A percentile compares a stretch with the other conserved stretches of the same genome.
These are phyloP conservation scores for Epistrophe eligans DNA, from an alignment of 2,888 invertebrate species.

Conservation along the genomic window DNA sequence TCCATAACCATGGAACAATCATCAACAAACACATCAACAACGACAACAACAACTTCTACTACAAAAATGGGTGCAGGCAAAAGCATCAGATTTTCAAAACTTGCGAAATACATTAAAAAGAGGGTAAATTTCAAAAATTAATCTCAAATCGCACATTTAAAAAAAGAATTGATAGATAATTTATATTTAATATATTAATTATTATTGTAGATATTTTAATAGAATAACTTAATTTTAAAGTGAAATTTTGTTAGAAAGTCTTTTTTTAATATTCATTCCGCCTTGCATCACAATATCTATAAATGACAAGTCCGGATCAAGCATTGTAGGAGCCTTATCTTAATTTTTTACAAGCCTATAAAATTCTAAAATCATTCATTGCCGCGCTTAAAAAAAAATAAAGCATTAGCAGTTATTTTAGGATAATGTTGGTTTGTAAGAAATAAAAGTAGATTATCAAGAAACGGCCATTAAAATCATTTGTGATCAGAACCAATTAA, in stretches of 20 bases:
- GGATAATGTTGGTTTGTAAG: too few relatives aligned
- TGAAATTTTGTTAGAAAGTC: constrained; percentile 1
- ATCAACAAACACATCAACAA: constrained; percentile 28
- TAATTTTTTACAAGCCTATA: too few relatives aligned
- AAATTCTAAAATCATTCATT: too few relatives aligned
- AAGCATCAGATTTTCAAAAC: constrained; percentile 82
- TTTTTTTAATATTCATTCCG: not conserved
- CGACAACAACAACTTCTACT: constrained; percentile 45
- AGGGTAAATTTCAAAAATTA: constrained; percentile 80
- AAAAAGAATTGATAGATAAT: too few relatives aligned
- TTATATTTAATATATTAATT: too few relatives aligned
- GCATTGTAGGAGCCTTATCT: not conserved
- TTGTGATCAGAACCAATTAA: too few relatives aligned
- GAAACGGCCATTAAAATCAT: too few relatives aligned
- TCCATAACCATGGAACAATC: constrained; percentile 59
- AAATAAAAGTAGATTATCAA: too few relatives aligned
- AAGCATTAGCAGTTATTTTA: too few relatives aligned
- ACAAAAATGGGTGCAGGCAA: constrained; percentile 81
- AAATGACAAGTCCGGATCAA: not conserved
- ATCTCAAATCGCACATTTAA: constrained; percentile 2
- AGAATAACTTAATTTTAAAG: not conserved
- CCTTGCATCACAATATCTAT: not conserved
- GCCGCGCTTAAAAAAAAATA: too few relatives aligned
- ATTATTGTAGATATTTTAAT: too few relatives aligned
- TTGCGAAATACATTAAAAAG: constrained; percentile 83